Evolutionary conservation across 2,888 invertebrate species (phyloP).

Genomic region (Ernsta delagoae): DNA sequence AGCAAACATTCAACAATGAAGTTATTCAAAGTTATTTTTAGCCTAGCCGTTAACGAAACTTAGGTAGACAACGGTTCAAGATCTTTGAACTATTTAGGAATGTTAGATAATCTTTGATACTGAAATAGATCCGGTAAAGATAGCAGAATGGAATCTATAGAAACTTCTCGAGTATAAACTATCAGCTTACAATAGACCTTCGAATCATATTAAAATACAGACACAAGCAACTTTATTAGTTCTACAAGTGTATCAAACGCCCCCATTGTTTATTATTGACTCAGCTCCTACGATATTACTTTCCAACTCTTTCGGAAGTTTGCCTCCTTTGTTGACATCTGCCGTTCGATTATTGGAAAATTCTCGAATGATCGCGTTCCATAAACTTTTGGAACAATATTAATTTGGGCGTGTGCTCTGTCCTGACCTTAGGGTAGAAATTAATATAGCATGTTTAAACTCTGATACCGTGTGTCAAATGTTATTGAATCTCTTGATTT

Average conservation of each 20-base stretch:
- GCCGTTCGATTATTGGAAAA: slow-evolving; percentile 76
- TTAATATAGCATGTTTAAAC: slow-evolving; percentile 17
- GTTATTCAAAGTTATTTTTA: too few relatives aligned
- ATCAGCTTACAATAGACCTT: neutral
- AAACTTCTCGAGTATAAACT: neutral
- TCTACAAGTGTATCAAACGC: slow-evolving; percentile 83
- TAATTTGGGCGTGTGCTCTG: slow-evolving; percentile 43
- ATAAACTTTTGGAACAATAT: slow-evolving; percentile 59
- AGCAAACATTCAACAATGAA: too few relatives aligned
- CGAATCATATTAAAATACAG: slow-evolving; percentile 34
- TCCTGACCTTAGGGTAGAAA: slow-evolving; percentile 5
- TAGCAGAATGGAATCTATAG: too few relatives aligned
- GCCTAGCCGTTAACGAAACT: too few relatives aligned
- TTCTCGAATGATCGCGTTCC: slow-evolving; percentile 59
- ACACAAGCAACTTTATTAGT: slow-evolving; percentile 75
- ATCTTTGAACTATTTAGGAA: too few relatives aligned
- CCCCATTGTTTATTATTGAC: slow-evolving; percentile 82
- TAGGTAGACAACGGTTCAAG: too few relatives aligned
- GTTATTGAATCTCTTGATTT: neutral
- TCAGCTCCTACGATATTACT: slow-evolving; percentile 70
- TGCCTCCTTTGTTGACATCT: slow-evolving; percentile 81
- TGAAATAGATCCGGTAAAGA: too few relatives aligned
- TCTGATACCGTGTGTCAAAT: neutral
- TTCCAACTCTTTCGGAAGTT: slow-evolving; percentile 84
- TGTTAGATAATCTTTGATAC: too few relatives aligned